Percentiles rank a stretch among this genome's conserved stretches.
Evolutionary conservation across 2,113 vertebrate genomes (phyloP).

Genomic region (Empidonax alnorum): DNA sequence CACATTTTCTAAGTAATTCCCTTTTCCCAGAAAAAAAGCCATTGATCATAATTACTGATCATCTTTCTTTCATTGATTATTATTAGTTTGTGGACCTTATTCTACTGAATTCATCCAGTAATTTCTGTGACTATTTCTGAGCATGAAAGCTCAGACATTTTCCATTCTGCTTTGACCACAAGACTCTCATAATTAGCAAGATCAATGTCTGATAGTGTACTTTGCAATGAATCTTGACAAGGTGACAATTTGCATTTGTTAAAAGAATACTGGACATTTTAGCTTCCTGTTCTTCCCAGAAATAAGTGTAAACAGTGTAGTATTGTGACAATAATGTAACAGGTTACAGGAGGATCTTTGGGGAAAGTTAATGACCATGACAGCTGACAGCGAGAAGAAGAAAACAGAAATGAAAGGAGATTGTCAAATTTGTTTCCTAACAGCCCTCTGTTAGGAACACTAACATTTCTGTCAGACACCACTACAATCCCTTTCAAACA

Average conservation of each 20-base stretch:
- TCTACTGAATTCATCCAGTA: not conserved
- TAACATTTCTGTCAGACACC: not conserved
- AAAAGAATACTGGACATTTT: not conserved
- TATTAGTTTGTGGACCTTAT: not conserved
- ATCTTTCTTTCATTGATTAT: not conserved
- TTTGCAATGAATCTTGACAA: not conserved
- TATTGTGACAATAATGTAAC: not conserved
- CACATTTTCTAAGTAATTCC: constrained; percentile 4
- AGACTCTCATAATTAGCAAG: not conserved
- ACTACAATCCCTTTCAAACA: not conserved
- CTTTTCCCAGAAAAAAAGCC: not conserved
- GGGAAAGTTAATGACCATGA: not conserved
- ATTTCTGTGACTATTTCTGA: not conserved
- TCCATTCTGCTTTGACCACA: not conserved
- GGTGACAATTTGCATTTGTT: not conserved
- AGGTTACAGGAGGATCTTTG: not conserved
- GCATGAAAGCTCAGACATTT: not conserved
- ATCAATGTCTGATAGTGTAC: not conserved
- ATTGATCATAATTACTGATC: not conserved
- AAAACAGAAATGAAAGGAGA: not conserved
- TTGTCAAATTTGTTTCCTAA: not conserved
- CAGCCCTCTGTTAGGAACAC: not conserved
- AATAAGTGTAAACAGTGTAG: not conserved
- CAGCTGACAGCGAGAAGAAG: not conserved
- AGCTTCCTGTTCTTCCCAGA: not conserved